Percentiles rank a stretch among this genome's conserved stretches.
Evolutionary conservation across 37 sponge, comb jelly and placozoan species (phyloP).

Genomic region (Ephydatia muelleri): DNA sequence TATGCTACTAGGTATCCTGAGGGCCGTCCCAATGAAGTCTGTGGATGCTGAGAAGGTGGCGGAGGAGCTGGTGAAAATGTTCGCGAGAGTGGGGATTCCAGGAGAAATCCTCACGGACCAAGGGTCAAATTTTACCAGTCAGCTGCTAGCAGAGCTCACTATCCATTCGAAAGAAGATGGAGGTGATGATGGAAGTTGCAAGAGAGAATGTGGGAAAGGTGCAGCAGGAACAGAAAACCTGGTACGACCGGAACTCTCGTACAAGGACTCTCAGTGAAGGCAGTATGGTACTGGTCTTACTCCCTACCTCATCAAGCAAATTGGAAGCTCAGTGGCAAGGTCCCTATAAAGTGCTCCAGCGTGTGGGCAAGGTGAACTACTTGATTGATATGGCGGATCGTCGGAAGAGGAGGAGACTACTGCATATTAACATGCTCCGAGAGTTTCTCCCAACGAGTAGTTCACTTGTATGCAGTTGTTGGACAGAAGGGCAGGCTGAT

Average conservation of each 20-base stretch:
- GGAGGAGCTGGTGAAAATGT: constrained; percentile 20
- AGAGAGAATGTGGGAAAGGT: constrained; percentile 11
- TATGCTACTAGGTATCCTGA: constrained; percentile 60
- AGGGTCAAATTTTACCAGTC: constrained; percentile 32
- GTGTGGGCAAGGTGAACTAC: constrained; percentile 41
- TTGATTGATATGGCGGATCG: constrained; percentile 30
- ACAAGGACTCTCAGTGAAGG: not conserved
- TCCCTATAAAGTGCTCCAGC: constrained; percentile 29
- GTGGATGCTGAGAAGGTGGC: constrained; percentile 34
- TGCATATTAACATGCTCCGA: constrained; percentile 38
- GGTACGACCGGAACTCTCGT: constrained; percentile 19
- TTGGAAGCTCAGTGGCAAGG: constrained; percentile 46
- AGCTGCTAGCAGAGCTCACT: constrained; percentile 24
- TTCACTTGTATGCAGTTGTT: not conserved
- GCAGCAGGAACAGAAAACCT: constrained; percentile 17
- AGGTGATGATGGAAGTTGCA: constrained; percentile 15
- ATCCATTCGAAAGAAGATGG: constrained; percentile 10
- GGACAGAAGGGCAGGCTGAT: not conserved
- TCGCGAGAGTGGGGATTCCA: constrained; percentile 28
- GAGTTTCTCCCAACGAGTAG: not conserved
- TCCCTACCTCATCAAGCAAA: constrained; percentile 17
- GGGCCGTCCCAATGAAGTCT: constrained; percentile 33
- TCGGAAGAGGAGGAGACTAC: constrained; percentile 10
- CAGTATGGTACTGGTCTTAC: constrained; percentile 12
- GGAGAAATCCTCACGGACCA: constrained; percentile 23